These are phyloP conservation scores for Trachops cirrhosus DNA, from an alignment of 2,797 vertebrate genomes.

Conservation along the genomic window DNA sequence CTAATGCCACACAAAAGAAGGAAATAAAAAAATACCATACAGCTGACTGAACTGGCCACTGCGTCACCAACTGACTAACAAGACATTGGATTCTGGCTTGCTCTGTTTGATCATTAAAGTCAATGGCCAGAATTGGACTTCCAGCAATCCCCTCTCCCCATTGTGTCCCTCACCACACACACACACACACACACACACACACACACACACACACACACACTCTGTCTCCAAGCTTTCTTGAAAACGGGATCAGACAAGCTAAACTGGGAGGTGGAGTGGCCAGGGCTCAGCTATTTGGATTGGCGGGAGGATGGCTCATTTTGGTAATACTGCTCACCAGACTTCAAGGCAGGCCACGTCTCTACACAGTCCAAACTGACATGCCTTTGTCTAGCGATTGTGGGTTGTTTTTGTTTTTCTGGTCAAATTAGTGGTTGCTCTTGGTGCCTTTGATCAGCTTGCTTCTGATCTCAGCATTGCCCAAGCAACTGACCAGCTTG, in stretches of 20 bases:
- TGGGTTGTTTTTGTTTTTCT: background rate
- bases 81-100: background rate
- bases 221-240: background rate
- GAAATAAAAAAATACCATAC: background rate
- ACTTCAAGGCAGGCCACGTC: background rate
- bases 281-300: background rate
- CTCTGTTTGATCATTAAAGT: background rate
- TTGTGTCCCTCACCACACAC: too few relatives aligned
- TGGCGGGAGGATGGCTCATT: background rate
- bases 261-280: background rate
- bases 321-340: background rate
- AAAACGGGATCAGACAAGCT: background rate
- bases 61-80: background rate
- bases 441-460: slow-evolving; percentile 36
- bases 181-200: too few relatives aligned
- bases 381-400: slow-evolving; percentile 15
- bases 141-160: background rate
- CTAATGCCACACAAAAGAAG: background rate
- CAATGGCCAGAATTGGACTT: background rate
- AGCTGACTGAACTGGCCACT: background rate
- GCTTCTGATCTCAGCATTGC: slow-evolving; percentile 44
- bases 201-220: too few relatives aligned
- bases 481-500: slow-evolving; percentile 31
- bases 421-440: slow-evolving; percentile 29
- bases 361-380: background rate